Base-by-base conservation (phyloP, 2,888 invertebrate genomes). In the Leucoma salicis region DNA sequence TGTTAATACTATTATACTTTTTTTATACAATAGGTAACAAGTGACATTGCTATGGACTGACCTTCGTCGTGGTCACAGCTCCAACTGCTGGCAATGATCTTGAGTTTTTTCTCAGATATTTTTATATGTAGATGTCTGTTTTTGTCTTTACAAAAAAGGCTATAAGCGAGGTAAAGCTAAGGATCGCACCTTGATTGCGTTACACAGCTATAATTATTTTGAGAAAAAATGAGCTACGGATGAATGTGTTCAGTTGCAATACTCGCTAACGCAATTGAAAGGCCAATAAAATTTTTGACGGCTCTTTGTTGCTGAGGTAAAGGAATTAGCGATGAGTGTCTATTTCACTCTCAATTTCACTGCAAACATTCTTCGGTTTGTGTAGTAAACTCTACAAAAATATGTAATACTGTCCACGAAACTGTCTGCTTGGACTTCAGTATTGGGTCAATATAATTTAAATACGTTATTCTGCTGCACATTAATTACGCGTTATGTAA, bases 1-100 rank as follows among this genome's bases (percentile, higher is more conserved):
- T 52, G 54, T 49, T 53, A 55, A 42, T 52, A 48, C 38, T 36
- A 44, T 44, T 40, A 46, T 47, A 47, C 63, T 60, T 62, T 42
- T 58, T 14, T 31, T 32, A 46, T 45, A 49, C 46, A 54, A 50
- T 46, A 38, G 39, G 37, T n/a, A n/a, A 16, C 42, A 18, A 32
- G 41, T 47, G 47, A 39, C 53, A 42, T 48, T 39, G 38, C 48
- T 41, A 38, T 44, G 36, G 27, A 16, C 25, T 53, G 57, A 64
- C 72, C 70, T 75, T 63, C 56, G 53, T 60, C 55, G 61, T 66
- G 68, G 74, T 66, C 70, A 69, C 69, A 66, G 64, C 68, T 59
- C 63, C 52, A 59, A 66, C 60, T 78, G 78, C 78, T 86, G 84
- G 68, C 80, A 83, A 66, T 84, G 87, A 83, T 86, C 87, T 87